phyloP scores from a whole-genome alignment of 37 sponge, comb jelly and placozoan species.

The Theonella swinhoei region DNA sequence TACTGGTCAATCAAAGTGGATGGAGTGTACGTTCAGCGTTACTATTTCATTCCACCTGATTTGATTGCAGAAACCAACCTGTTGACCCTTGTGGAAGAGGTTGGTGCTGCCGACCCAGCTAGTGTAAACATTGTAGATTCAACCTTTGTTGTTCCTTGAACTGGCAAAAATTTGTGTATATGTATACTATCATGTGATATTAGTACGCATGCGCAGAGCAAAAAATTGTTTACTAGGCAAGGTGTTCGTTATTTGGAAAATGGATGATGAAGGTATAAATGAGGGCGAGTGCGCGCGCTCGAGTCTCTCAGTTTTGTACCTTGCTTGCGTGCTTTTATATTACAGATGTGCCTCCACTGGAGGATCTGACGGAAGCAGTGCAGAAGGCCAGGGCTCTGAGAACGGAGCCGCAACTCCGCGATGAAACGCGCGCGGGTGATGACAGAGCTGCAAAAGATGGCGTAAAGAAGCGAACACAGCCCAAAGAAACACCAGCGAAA shows the following conservation, averaged over 20 bases:
- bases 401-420: not conserved
- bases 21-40: constrained; percentile 35
- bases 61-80: constrained; percentile 31
- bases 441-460: not conserved
- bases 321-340: not conserved
- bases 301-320: not conserved
- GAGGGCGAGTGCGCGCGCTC: no score
- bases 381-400: not conserved
- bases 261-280: not conserved
- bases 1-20: constrained; percentile 47
- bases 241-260: no score
- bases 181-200: not conserved
- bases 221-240: no score
- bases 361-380: constrained; percentile 71
- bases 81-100: constrained; percentile 29
- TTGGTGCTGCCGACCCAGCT: constrained; percentile 17
- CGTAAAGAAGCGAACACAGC: not conserved
- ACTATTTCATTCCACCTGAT: constrained; percentile 30
- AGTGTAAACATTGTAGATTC: constrained; percentile 21
- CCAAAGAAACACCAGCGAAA: not conserved
- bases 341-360: constrained; percentile 70
- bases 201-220: no score
- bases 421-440: not conserved
- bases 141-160: not conserved
- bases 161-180: not conserved